A percentile compares a stretch with the other conserved stretches of the same genome.
These are phyloP conservation scores for Poecilus cupreus DNA, from an alignment of 2,888 invertebrate species.

Conservation along the genomic window DNA sequence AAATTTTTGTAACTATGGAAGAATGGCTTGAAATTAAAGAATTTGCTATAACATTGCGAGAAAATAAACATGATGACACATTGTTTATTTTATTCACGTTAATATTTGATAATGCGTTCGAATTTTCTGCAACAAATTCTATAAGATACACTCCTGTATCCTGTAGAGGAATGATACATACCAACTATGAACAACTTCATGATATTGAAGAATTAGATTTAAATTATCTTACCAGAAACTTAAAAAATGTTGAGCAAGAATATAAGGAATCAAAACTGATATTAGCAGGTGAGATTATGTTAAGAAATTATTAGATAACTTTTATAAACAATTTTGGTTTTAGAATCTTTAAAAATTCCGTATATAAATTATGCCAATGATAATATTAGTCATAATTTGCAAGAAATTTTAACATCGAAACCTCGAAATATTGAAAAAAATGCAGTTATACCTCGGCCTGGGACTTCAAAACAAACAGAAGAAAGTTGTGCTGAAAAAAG, in stretches of 20 bases:
- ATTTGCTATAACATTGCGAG: constrained; percentile 64
- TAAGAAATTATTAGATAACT: background rate
- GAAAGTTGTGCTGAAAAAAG: background rate
- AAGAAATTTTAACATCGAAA: constrained; percentile 33
- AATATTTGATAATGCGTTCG: constrained; percentile 66
- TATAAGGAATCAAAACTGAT: constrained; percentile 2
- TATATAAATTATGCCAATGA: constrained; percentile 7
- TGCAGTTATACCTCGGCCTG: constrained; percentile 2
- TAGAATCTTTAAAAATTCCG: background rate
- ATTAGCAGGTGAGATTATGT: background rate
- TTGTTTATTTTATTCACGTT: constrained; percentile 67
- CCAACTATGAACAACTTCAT: background rate
- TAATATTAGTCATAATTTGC: background rate
- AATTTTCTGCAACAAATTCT: constrained; percentile 63
- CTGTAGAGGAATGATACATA: constrained; percentile 61
- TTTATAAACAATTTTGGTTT: background rate
- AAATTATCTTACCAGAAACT: background rate
- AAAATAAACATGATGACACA: constrained; percentile 63
- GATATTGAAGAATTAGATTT: background rate
- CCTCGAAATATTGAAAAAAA: background rate
- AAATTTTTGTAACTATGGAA: constrained; percentile 66
- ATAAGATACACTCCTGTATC: constrained; percentile 62
- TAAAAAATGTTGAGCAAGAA: background rate
- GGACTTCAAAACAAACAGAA: constrained; percentile 22
- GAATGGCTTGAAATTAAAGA: constrained; percentile 65